phyloP scores from a whole-genome alignment of 2,888 invertebrate genomes.

The Caenorhabditis drosophilae region DNA sequence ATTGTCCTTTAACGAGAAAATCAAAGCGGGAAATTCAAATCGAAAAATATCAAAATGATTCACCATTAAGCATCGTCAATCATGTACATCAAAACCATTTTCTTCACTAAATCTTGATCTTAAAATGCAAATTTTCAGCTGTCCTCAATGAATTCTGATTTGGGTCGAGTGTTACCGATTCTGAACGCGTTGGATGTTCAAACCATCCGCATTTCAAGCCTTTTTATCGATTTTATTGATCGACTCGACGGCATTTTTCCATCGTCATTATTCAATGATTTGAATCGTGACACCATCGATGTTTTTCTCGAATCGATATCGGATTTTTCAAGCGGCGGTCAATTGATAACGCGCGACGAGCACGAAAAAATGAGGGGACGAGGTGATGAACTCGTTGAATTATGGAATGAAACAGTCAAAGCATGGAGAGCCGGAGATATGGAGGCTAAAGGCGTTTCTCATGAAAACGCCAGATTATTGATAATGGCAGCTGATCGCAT shows the following conservation, averaged over 20 bases:
- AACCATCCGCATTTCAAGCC: slow-evolving; percentile 42
- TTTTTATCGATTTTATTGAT: slow-evolving; percentile 51
- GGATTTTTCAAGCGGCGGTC: slow-evolving; percentile 30
- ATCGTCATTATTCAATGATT: background rate
- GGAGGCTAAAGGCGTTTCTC: slow-evolving; percentile 24
- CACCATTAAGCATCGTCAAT: slow-evolving; percentile 20
- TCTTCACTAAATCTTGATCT: no score
- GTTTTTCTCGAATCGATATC: slow-evolving; percentile 34
- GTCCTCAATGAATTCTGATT: background rate
- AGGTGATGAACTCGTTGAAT: slow-evolving; percentile 4
- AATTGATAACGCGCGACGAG: slow-evolving; percentile 36
- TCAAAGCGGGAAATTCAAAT: background rate
- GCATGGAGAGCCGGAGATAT: slow-evolving; percentile 45
- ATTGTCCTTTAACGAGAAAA: slow-evolving; percentile 26
- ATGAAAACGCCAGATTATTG: slow-evolving; percentile 36
- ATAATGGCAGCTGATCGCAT: slow-evolving; percentile 44
- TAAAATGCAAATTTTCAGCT: slow-evolving; percentile 3
- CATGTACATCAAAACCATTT: slow-evolving; percentile 9
- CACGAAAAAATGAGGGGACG: slow-evolving; percentile 1
- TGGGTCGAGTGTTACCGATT: slow-evolving; percentile 34
- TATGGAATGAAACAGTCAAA: slow-evolving; percentile 47
- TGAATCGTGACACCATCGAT: slow-evolving; percentile 25
- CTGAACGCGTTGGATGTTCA: slow-evolving; percentile 50
- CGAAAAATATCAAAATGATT: slow-evolving; percentile 18
- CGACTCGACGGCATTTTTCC: slow-evolving; percentile 33